These are phyloP conservation scores for Watsonalla binaria DNA, from an alignment of 2,888 invertebrate species.

Conservation along the genomic window DNA sequence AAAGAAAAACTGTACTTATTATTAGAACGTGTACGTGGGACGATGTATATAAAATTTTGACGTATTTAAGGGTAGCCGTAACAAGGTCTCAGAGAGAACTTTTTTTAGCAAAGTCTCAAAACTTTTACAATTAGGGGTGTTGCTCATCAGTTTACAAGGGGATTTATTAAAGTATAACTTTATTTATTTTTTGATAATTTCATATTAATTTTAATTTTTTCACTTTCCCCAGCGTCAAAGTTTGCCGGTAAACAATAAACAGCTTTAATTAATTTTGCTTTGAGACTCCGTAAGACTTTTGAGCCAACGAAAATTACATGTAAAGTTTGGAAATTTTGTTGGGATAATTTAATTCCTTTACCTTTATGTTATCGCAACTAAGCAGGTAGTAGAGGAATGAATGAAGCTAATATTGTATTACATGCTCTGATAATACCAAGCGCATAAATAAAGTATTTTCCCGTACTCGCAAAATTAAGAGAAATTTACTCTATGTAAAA, in stretches of 20 bases:
- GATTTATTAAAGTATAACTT: conserved; percentile 43
- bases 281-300: conserved; percentile 7
- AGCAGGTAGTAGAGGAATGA: too few relatives aligned
- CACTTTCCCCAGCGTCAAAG: conserved; percentile 17
- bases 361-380: not conserved
- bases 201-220: conserved; percentile 15
- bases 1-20: not conserved
- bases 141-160: not conserved
- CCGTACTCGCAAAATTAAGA: too few relatives aligned
- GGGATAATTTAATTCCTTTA: not conserved
- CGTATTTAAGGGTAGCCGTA: conserved; percentile 26
- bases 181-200: conserved; percentile 32
- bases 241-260: conserved; percentile 35
- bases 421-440: too few relatives aligned
- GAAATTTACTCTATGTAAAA: too few relatives aligned
- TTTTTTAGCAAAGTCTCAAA: conserved; percentile 34
- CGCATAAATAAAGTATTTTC: too few relatives aligned
- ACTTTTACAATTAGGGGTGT: conserved; percentile 43
- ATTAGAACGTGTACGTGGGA: not conserved
- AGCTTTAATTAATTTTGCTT: conserved; percentile 39
- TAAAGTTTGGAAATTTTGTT: conserved; percentile 1
- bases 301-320: conserved; percentile 6
- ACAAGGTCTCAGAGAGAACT: conserved; percentile 24
- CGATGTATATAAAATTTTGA: conserved; percentile 30
- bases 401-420: too few relatives aligned